Evolutionary conservation across 2,797 vertebrate genomes (phyloP).

Genomic region (Centroberyx gerrardi): DNA sequence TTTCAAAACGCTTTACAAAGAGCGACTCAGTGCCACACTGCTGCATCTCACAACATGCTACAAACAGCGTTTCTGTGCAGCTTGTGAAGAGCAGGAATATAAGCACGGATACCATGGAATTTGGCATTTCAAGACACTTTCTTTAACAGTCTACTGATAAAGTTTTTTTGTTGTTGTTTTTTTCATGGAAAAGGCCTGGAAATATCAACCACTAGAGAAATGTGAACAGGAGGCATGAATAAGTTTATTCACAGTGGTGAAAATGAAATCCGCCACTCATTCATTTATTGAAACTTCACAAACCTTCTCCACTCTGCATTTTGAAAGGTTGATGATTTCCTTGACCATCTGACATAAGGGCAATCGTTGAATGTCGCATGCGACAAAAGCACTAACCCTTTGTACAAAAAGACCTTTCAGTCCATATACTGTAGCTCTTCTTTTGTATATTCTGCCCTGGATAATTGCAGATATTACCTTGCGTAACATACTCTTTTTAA

Average conservation of each 20-base stretch:
- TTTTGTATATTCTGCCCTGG: not conserved
- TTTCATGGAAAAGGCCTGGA: conserved; percentile 18
- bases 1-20: too few relatives aligned
- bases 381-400: not conserved
- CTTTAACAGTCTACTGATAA: not conserved
- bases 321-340: conserved; percentile 35
- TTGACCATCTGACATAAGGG: conserved; percentile 3
- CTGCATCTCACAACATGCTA: too few relatives aligned
- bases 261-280: not conserved
- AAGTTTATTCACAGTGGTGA: conserved; percentile 18
- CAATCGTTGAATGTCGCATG: not conserved
- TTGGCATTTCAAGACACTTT: not conserved
- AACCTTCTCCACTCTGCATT: conserved; percentile 13
- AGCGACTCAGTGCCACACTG: too few relatives aligned
- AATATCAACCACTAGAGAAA: conserved; percentile 19
- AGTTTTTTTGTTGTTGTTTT: conserved; percentile 4
- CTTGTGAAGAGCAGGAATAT: not conserved
- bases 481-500: not conserved
- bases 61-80: not conserved
- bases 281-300: conserved; percentile 22
- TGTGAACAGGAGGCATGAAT: conserved; percentile 33
- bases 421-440: not conserved
- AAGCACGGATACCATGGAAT: not conserved
- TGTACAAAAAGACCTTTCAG: not conserved
- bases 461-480: not conserved